Conservation (phyloP, 64 coral and sea anemone genomes). For the Acropora yongei region DNA sequence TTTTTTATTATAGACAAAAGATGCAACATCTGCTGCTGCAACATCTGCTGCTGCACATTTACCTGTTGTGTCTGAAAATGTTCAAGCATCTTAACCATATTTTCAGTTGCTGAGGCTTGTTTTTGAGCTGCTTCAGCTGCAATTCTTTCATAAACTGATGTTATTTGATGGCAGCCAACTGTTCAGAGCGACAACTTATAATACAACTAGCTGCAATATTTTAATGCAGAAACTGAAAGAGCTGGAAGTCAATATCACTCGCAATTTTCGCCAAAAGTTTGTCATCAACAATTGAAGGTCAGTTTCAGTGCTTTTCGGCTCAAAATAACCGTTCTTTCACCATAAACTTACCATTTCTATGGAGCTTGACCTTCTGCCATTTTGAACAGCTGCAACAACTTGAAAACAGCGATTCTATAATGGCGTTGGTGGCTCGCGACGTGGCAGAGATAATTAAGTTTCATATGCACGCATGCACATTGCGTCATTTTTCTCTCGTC, state of each 20-base stretch:
- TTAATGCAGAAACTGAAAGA: background rate
- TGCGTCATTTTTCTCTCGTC: background rate
- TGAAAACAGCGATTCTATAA: background rate
- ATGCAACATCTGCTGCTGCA: slow-evolving; percentile 61
- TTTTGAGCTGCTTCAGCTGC: slow-evolving; percentile 55
- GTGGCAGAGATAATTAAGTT: slow-evolving; percentile 23
- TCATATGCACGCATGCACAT: background rate
- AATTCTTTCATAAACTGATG: slow-evolving; percentile 42
- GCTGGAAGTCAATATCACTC: background rate
- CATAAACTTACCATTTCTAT: background rate
- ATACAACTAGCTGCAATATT: background rate
- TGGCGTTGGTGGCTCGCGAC: background rate
- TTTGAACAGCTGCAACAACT: background rate
- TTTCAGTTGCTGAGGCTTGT: slow-evolving; percentile 57
- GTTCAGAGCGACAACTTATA: background rate
- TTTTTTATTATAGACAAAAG: slow-evolving; percentile 52
- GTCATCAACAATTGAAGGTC: background rate
- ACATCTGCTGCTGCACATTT: slow-evolving; percentile 50
- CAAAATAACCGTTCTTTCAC: background rate
- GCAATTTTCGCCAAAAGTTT: background rate
- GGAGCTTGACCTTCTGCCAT: background rate
- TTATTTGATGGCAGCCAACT: background rate
- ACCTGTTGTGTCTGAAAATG: slow-evolving; percentile 62
- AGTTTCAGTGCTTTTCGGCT: background rate
- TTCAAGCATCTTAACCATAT: slow-evolving; percentile 59